These are phyloP conservation scores for Theropithecus gelada DNA, from an alignment of 2,113 vertebrate species.

Conservation along the genomic window DNA sequence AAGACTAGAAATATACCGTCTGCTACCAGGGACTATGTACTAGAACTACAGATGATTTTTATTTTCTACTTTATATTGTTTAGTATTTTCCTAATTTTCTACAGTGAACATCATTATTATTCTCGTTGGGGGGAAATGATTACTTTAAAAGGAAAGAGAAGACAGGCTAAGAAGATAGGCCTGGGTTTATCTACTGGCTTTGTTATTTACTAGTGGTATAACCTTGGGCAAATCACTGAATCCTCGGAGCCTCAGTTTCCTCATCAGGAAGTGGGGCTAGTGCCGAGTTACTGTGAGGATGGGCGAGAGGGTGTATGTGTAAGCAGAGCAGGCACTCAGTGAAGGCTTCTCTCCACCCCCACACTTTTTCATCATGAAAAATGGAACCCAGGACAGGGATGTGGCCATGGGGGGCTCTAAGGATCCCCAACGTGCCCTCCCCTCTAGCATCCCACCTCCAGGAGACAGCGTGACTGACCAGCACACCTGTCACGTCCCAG, in stretches of 20 bases:
- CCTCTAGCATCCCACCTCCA: neutral
- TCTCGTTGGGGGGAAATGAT: neutral
- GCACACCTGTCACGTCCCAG: neutral
- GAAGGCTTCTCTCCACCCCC: neutral
- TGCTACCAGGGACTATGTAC: neutral
- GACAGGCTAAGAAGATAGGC: neutral
- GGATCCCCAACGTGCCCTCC: fast-evolving
- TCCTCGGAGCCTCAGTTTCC: neutral
- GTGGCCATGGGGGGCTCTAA: neutral
- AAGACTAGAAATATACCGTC: neutral
- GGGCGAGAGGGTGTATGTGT: neutral
- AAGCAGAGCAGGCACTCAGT: neutral
- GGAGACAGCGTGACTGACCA: neutral
- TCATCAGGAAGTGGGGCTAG: neutral
- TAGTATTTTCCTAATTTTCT: constrained; percentile 20
- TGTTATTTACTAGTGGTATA: neutral
- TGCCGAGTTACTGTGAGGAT: neutral
- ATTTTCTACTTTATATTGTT: neutral
- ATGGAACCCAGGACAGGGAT: neutral
- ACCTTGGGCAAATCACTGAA: neutral
- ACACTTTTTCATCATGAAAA: neutral
- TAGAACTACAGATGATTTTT: neutral
- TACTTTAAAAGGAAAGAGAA: constrained; percentile 18
- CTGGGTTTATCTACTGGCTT: neutral
- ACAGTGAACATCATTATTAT: neutral